phyloP scores from a whole-genome alignment of 2,113 vertebrate species.

The Zeus faber region DNA sequence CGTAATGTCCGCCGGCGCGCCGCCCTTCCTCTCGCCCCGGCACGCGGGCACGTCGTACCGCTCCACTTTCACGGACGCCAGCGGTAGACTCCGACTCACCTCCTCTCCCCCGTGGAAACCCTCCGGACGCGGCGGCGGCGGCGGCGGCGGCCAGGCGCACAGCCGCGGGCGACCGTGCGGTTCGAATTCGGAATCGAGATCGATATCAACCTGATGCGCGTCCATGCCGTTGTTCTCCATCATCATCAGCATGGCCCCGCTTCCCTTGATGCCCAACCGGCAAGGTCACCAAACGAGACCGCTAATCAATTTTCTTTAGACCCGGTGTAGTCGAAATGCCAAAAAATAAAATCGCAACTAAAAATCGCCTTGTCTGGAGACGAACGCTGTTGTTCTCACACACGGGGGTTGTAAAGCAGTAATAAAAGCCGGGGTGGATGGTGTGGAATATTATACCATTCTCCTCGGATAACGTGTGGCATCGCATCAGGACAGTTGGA shows the following conservation, averaged over 20 bases:
- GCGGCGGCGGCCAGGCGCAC: constrained; percentile 93
- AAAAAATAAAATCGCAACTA: too few relatives aligned
- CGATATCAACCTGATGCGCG: constrained; percentile 92
- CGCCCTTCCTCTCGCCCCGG: constrained; percentile 81
- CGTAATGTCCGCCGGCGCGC: constrained; percentile 81
- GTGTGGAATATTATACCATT: constrained; percentile 55
- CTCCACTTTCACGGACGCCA: constrained; percentile 69
- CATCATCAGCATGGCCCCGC: constrained; percentile 74
- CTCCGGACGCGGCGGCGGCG: constrained; percentile 89
- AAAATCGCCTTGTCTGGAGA: constrained; percentile 17
- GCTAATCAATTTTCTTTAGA: constrained; percentile 29
- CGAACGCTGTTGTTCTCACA: constrained; percentile 29
- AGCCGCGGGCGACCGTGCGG: constrained; percentile 87
- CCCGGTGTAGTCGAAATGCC: constrained; percentile 29
- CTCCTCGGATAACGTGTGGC: constrained; percentile 63
- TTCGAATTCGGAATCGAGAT: constrained; percentile 91
- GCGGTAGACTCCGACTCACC: constrained; percentile 60
- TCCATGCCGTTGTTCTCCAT: constrained; percentile 85
- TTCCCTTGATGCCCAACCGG: constrained; percentile 38
- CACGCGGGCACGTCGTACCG: constrained; percentile 73
- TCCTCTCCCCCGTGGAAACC: constrained; percentile 79
- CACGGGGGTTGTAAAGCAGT: constrained; percentile 32
- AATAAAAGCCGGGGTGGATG: constrained; percentile 51
- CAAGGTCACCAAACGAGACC: constrained; percentile 64
- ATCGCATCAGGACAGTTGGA: constrained; percentile 65